Percentiles rank a stretch among this genome's conserved stretches.
Conservation (phyloP, 2,113 vertebrate genomes). For the Raja brachyura region DNA sequence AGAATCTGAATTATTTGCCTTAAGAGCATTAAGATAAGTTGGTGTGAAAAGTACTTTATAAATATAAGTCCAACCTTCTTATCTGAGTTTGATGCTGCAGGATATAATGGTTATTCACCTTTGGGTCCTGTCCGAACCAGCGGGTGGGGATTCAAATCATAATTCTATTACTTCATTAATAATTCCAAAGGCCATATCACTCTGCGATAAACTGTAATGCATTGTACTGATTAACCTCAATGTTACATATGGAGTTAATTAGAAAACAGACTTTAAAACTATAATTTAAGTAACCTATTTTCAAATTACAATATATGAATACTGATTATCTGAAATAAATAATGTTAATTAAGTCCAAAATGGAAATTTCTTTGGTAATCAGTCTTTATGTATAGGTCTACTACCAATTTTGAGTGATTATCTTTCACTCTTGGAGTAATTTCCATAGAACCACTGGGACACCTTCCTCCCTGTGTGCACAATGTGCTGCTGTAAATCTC, state of each 20-base stretch:
- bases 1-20: background rate
- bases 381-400: background rate
- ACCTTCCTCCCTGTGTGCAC: background rate
- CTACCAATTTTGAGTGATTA: background rate
- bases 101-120: background rate
- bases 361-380: background rate
- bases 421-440: background rate
- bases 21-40: background rate
- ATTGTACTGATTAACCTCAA: slow-evolving; percentile 22
- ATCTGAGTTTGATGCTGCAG: background rate
- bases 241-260: slow-evolving; percentile 19
- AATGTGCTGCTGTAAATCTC: background rate
- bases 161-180: slow-evolving; percentile 17
- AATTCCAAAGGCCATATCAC: background rate
- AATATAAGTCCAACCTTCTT: background rate
- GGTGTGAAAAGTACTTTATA: background rate
- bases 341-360: background rate
- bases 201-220: background rate
- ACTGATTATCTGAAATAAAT: background rate
- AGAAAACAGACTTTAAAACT: slow-evolving; percentile 12
- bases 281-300: slow-evolving; percentile 11
- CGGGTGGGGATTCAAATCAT: background rate
- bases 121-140: background rate
- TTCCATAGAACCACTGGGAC: background rate
- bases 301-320: background rate